Base-by-base conservation (phyloP, 2,888 invertebrate genomes). In the Eucera pruinosa region DNA sequence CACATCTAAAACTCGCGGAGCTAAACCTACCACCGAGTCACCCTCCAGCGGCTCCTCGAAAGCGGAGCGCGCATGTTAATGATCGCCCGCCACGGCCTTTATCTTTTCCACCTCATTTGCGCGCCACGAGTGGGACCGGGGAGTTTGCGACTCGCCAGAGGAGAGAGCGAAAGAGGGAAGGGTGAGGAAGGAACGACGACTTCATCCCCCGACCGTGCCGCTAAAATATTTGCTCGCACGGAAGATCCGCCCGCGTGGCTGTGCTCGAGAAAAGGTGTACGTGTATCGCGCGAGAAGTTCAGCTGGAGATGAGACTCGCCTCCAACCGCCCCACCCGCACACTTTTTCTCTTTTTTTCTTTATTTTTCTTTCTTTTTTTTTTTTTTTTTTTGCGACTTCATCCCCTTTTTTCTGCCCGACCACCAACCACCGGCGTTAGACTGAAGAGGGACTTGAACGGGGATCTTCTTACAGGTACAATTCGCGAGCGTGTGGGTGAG, bases 41-140 rank as follows among this genome's bases (percentile, higher is more conserved):
- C 83, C 83, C 81, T 83, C 78, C 68, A 86, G 78, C 81, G 82
- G 75, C 82, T 87, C 80, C 86, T 88, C 89, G 88, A 88, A 86
- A 90, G 89, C 88, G 82, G 87, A 87, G 89, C 87, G 89, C 86
- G 90, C 90, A 91, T 91, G 91, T 92, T 92, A 92, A 92, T 92
- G 92, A 92, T 92, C 92, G 90, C 90, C 89, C 82, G 88, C 87
- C 87, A 86, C 87, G 85, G 90, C 89, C 90, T 91, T 91, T 91
- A 92, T 92, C 91, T 92, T 92, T 92, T 92, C 91, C 92, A 91
- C 92, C 91, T 92, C 92, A 92, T 92, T 92, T 92, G 91, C 90
- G 89, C 89, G 85, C 84, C 87, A 85, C 85, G 89, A 88, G 89
- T 89, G 86, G 86, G 86, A 85, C 85, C 80, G 84, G 86, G 86